phyloP scores from a whole-genome alignment of 2,797 vertebrate genomes.

The Benthosema pterotum region DNA sequence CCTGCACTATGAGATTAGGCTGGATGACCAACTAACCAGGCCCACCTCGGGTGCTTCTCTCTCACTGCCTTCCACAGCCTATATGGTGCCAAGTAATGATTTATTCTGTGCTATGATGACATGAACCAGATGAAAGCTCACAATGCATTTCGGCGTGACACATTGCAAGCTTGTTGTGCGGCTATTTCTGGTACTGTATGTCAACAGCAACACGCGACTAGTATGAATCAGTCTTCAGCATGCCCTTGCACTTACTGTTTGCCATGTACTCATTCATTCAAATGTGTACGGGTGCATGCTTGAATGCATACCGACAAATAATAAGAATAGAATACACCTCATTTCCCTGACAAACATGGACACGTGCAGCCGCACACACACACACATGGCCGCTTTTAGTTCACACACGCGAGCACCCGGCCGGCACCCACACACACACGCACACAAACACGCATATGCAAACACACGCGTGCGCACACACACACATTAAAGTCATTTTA shows the following conservation, averaged over 20 bases:
- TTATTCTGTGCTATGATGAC: neutral
- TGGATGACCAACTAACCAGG: slow-evolving; percentile 12
- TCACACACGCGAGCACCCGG: slow-evolving; percentile 13
- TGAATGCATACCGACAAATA: neutral
- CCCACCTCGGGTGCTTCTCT: slow-evolving; percentile 20
- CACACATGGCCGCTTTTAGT: neutral
- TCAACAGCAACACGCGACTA: no score
- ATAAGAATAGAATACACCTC: neutral
- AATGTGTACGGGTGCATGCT: slow-evolving; percentile 7
- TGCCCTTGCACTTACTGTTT: no score
- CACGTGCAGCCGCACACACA: neutral
- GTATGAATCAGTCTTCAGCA: no score
- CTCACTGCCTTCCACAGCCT: no score
- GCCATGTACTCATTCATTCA: no score
- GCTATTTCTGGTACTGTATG: no score
- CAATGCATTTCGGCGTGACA: no score
- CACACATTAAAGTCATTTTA: slow-evolving; percentile 74
- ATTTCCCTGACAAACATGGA: neutral
- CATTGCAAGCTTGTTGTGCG: no score
- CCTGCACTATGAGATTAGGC: slow-evolving; percentile 52
- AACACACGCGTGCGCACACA: slow-evolving; percentile 38
- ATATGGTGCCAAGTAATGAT: slow-evolving; percentile 9
- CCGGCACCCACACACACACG: neutral
- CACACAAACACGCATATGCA: slow-evolving; percentile 22
- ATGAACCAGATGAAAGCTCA: no score